phyloP scores from a whole-genome alignment of 2,888 invertebrate species.

The Spisula subtruncata region DNA sequence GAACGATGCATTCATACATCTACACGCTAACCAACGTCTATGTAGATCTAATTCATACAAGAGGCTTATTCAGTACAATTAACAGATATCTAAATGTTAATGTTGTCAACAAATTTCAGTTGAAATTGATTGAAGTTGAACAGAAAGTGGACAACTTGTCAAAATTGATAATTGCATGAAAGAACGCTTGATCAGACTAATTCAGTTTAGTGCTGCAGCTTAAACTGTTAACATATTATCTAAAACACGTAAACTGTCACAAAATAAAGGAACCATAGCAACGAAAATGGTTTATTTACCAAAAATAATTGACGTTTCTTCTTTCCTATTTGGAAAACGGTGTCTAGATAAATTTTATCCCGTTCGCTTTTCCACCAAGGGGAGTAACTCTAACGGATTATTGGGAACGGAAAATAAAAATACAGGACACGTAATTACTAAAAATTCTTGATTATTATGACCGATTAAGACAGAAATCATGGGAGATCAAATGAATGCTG shows the following conservation, averaged over 20 bases:
- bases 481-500: slow-evolving; percentile 29
- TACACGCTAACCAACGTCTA: too few species aligned
- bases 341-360: not conserved
- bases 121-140: too few species aligned
- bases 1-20: too few species aligned
- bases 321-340: not conserved
- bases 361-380: slow-evolving; percentile 29
- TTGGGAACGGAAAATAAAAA: not conserved
- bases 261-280: slow-evolving; percentile 13
- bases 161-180: not conserved
- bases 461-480: slow-evolving; percentile 1
- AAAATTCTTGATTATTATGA: not conserved
- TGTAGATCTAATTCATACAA: not conserved
- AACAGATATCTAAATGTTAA: not conserved
- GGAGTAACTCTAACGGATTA: slow-evolving; percentile 32
- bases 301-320: slow-evolving; percentile 27
- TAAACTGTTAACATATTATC: not conserved
- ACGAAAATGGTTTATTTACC: slow-evolving; percentile 16
- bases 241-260: not conserved
- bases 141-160: too few species aligned
- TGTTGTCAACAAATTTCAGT: too few species aligned
- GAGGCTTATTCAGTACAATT: not conserved
- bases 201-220: not conserved
- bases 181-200: not conserved
- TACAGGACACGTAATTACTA: slow-evolving; percentile 53